Percentiles rank a stretch among this genome's conserved stretches.
phyloP scores from a whole-genome alignment of 2,888 invertebrate species.

The Epistrophe eligans region DNA sequence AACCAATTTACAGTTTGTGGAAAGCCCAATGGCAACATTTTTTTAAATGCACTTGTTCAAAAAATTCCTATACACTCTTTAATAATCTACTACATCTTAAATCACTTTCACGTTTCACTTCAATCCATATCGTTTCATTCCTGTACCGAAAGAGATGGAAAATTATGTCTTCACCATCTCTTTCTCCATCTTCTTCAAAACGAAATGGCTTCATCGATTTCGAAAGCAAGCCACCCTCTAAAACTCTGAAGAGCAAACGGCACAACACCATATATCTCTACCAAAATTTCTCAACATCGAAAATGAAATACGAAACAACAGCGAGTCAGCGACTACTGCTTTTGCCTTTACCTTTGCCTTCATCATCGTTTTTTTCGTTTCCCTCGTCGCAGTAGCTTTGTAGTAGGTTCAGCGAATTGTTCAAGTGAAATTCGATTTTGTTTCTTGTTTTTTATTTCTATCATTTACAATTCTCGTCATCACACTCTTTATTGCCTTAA shows the following conservation, averaged over 20 bases:
- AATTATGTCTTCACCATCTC: neutral
- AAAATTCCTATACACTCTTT: conserved; percentile 8
- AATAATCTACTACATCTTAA: conserved; percentile 7
- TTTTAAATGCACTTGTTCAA: no score
- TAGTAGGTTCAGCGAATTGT: conserved; percentile 71
- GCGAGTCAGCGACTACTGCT: neutral
- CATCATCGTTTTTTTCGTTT: conserved; percentile 70
- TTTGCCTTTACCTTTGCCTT: conserved; percentile 43
- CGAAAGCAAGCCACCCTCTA: conserved; percentile 64
- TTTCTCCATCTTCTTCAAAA: neutral
- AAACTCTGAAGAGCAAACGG: conserved; percentile 24
- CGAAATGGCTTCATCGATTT: conserved; percentile 47
- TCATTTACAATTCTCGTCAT: conserved; percentile 44
- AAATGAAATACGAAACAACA: conserved; percentile 28
- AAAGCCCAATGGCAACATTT: no score
- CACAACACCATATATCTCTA: neutral
- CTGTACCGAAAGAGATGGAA: neutral
- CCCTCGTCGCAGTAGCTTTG: conserved; percentile 60
- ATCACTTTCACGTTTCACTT: neutral
- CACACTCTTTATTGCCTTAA: conserved; percentile 1
- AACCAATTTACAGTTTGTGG: no score
- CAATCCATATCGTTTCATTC: neutral
- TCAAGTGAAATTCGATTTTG: conserved; percentile 74
- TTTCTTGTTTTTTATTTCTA: conserved; percentile 70
- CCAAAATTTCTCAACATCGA: conserved; percentile 27